These are phyloP conservation scores for Magallana angulata DNA, from an alignment of 1,140 invertebrate genomes.

Conservation along the genomic window DNA sequence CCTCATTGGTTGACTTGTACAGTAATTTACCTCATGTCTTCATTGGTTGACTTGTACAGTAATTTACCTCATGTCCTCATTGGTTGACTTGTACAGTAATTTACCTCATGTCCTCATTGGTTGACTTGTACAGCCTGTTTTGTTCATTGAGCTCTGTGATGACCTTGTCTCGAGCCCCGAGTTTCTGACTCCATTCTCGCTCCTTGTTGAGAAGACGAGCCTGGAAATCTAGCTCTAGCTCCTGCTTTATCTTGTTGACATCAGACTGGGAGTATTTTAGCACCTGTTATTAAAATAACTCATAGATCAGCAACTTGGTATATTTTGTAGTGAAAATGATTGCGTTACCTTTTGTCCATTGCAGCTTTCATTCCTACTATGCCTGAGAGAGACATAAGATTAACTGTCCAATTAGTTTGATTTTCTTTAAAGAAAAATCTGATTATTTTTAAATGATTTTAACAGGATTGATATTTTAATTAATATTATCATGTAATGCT, in stretches of 20 bases:
- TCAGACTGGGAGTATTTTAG: constrained; percentile 74
- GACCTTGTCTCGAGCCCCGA: constrained; percentile 72
- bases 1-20: not conserved
- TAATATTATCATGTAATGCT: too few relatives aligned
- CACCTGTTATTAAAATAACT: constrained; percentile 56
- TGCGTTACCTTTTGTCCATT: too few relatives aligned
- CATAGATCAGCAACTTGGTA: not conserved
- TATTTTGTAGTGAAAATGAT: too few relatives aligned
- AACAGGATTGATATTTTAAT: too few relatives aligned
- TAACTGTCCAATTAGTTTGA: too few relatives aligned
- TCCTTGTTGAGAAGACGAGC: constrained; percentile 78
- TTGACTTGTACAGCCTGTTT: constrained; percentile 73
- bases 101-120: constrained; percentile 79
- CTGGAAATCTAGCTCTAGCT: constrained; percentile 78
- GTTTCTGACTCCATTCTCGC: constrained; percentile 73
- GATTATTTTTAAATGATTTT: too few relatives aligned
- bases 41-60: not conserved
- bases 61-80: not conserved
- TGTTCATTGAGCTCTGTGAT: constrained; percentile 67
- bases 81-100: not conserved
- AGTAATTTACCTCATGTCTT: not conserved
- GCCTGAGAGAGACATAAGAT: too few relatives aligned
- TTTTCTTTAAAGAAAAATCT: too few relatives aligned
- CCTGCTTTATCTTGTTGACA: constrained; percentile 74
- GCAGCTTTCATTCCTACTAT: too few relatives aligned